Evolutionary conservation across 2,888 invertebrate species (phyloP), one percentile per base, ranked within the genome.

Genomic region (Calliphora vomitoria): DNA sequence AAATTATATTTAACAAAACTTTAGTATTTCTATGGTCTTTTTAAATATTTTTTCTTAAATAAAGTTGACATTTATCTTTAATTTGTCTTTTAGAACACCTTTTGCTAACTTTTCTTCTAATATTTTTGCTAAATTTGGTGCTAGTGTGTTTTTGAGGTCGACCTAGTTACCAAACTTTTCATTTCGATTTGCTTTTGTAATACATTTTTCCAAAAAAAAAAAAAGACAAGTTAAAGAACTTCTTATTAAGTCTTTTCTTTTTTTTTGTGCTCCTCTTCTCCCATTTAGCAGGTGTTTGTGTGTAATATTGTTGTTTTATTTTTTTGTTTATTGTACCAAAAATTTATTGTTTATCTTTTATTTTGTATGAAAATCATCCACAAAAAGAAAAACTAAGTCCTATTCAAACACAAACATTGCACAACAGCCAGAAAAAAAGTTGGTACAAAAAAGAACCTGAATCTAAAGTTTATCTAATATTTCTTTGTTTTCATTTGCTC

Each of bases 321-420:
- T 74, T 81, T 66, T 69, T 82, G 66, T 84, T 78, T 81, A 76
- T 84, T 53, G 15, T 53, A 47, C 41, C 76, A 8, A 25, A 55
- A 82, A 82, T 82, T 74, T 87, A 84, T 80, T 87, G 81, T 78
- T 84, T 84, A 82, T 82, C 58, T 87, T 81, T 84, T 76, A 60
- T 76, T 71, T 75, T 31, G 25, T 53, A 66, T 25, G 20, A 55
- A 50, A 53, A 20, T 41, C 10, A 41, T 60, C 38, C 15, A 76
- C 44, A 44, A 53, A 5, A 50, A 41, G 25, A 18, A 3, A 47
- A 20, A 58, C 31, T 74, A 75, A 50, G 20, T 44, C 15, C 41
- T 62, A 4, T 20, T 8, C 11, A 82, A 66, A 66, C 18, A 66
- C 18, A 35, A 31, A 50, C 18, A 38, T 75, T 47, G 13, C 44